Conservation (phyloP, 2,113 vertebrate species). For the Ceyx cyanopectus region DNA sequence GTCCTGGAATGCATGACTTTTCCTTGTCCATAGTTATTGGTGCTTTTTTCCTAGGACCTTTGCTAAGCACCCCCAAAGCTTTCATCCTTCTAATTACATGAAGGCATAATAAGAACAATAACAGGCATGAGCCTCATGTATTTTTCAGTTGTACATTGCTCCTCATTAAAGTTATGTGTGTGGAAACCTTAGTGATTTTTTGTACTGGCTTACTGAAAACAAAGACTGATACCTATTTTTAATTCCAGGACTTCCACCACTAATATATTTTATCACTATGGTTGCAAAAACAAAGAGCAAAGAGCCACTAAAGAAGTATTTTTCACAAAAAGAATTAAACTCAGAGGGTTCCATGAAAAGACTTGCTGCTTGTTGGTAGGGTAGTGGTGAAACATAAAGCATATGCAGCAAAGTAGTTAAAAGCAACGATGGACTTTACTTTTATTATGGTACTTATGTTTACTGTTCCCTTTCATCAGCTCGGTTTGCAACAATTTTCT, state of each 20-base stretch:
- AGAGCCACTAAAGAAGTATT: background rate
- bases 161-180: conserved; percentile 29
- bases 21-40: accelerated
- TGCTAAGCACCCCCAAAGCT: background rate
- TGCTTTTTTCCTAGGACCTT: background rate
- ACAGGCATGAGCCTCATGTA: background rate
- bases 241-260: background rate
- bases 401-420: background rate
- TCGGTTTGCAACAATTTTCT: background rate
- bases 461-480: background rate
- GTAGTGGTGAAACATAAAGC: background rate
- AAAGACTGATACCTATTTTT: conserved; percentile 35
- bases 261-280: conserved; percentile 36
- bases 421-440: background rate
- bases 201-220: conserved; percentile 41
- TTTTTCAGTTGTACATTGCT: background rate
- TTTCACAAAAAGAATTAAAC: conserved; percentile 11
- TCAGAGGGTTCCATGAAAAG: background rate
- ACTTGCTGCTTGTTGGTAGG: background rate
- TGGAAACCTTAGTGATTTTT: conserved; percentile 14
- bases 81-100: background rate
- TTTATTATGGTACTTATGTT: background rate
- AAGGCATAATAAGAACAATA: background rate
- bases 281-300: conserved; percentile 44
- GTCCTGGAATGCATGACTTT: background rate